Evolutionary conservation across 2,888 invertebrate species (phyloP).

Genomic region (Ecliptopera silaceata): DNA sequence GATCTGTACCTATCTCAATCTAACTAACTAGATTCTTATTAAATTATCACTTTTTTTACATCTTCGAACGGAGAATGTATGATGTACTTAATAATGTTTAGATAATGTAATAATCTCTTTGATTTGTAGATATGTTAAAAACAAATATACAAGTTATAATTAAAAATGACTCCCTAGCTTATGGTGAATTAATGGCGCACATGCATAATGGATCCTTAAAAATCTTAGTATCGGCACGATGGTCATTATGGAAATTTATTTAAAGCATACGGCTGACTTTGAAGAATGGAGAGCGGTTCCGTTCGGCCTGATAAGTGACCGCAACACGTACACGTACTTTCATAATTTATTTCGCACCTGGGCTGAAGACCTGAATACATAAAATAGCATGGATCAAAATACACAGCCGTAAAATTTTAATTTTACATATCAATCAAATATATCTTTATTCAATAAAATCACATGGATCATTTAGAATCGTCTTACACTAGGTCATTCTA

Average conservation of each 20-base stretch:
- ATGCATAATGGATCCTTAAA: constrained; percentile 23
- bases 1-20: too few species aligned
- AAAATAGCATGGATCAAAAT: not conserved
- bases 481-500: too few species aligned
- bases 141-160: too few species aligned
- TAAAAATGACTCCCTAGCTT: not conserved
- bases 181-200: not conserved
- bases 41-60: too few species aligned
- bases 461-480: too few species aligned
- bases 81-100: too few species aligned
- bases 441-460: too few species aligned
- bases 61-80: too few species aligned
- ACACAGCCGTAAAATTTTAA: not conserved
- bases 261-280: constrained; percentile 38
- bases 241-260: constrained; percentile 40
- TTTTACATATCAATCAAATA: too few species aligned
- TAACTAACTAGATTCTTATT: too few species aligned
- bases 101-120: too few species aligned
- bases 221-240: constrained; percentile 26
- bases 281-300: constrained; percentile 37
- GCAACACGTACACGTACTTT: constrained; percentile 28
- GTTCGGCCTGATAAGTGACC: constrained; percentile 35
- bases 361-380: constrained; percentile 19
- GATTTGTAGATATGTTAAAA: too few species aligned
- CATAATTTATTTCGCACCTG: constrained; percentile 28